Evolutionary conservation across 2,888 invertebrate species (phyloP), one percentile per base, ranked within the genome.

Genomic region (Noctua pronuba): DNA sequence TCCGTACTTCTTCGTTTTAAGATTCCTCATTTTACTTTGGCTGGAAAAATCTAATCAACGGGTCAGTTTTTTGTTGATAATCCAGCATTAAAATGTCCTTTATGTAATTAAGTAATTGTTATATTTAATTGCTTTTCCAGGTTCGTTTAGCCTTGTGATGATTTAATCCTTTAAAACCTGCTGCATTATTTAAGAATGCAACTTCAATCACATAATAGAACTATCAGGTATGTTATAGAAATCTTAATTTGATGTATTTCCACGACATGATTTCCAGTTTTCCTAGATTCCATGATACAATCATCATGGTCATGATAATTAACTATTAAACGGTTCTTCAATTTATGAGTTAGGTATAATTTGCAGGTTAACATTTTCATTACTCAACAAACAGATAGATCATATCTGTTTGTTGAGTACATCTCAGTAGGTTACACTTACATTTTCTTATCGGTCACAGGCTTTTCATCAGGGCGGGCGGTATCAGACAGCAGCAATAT

Each of bases 401-500:
- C n/a, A n/a, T n/a, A n/a, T n/a, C n/a, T n/a, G n/a, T n/a, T n/a
- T n/a, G n/a, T n/a, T n/a, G n/a, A n/a, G n/a, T n/a, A n/a, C n/a
- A n/a, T n/a, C 7, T 31, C 4, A 38, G n/a, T 35, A 24, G 24
- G 38, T n/a, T 41, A 7, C 67, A 86, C 90, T 90, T 92, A 94
- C 95, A 89, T 93, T 92, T 94, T 95, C 58, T 89, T 89, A 52
- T 92, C 91, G 16, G 84, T 76, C 0, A 80, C 80, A 6, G 89
- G 83, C n/a, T 84, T 77, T 7, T 92, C 88, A 58, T 89, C 89
- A 10, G 85, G 75, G 21, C 82, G 84, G 18, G 97, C 97, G 5
- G 98, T 98, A 94, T 98, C 98, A 0, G 98, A 98, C 71, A 99
- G 95, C 78, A 98, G 97, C 44, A 98, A 96, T 0, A 98, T 97